Evolutionary conservation across 1,140 invertebrate species (phyloP).

Genomic region (Diplogasteroides magnus): DNA sequence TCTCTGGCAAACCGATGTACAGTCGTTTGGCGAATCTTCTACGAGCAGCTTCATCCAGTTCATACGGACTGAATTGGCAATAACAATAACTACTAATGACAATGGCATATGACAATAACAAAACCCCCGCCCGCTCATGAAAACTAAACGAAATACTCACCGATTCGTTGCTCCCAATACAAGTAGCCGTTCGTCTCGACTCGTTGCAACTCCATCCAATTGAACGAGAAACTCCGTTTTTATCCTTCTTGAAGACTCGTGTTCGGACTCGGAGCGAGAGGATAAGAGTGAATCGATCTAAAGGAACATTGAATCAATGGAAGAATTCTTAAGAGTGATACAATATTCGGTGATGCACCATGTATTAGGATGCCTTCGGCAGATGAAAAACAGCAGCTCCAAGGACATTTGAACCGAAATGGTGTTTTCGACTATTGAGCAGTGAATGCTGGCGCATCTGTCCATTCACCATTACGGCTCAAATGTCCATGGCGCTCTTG

Average conservation of each 20-base stretch:
- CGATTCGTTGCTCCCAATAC: conserved; percentile 96
- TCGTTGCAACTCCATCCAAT: conserved; percentile 77
- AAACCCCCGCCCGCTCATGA: background rate
- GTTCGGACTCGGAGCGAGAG: conserved; percentile 79
- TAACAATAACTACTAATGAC: background rate
- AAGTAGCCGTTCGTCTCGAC: conserved; percentile 79
- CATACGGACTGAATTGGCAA: conserved; percentile 64
- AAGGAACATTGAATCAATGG: too few relatives aligned
- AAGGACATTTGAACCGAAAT: conserved; percentile 63
- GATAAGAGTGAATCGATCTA: conserved; percentile 91
- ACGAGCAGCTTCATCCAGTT: conserved; percentile 82
- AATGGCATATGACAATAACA: background rate
- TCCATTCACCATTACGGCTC: too few relatives aligned
- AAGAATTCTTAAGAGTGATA: conserved; percentile 71
- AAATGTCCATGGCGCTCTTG: too few relatives aligned
- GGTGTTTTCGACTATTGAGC: too few relatives aligned
- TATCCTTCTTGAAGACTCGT: conserved; percentile 87
- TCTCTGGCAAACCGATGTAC: conserved; percentile 83
- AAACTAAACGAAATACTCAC: conserved; percentile 57
- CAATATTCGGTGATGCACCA: background rate
- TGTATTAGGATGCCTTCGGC: conserved; percentile 2
- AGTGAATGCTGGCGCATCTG: too few relatives aligned
- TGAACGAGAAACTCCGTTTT: conserved; percentile 98
- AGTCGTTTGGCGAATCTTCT: conserved; percentile 87
- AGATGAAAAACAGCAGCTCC: conserved; percentile 11